Conservation (phyloP, 2,113 vertebrate species). For the Bubo scandiacus region DNA sequence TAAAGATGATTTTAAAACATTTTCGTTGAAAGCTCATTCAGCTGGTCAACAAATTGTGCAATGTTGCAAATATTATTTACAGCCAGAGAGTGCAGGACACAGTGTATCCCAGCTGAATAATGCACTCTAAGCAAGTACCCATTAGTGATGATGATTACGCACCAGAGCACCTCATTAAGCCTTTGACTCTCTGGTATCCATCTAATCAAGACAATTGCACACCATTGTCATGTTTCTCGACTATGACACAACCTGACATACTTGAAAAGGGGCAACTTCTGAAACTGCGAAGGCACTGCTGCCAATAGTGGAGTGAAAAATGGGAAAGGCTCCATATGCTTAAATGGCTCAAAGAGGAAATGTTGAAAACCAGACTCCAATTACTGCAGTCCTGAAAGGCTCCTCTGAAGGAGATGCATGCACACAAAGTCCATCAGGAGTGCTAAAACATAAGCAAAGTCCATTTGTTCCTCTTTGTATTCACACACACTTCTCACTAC, state of each 20-base stretch:
- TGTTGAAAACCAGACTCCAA: background rate
- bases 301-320: background rate
- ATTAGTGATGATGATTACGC: slow-evolving; percentile 40
- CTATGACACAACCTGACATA: background rate
- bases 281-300: background rate
- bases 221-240: slow-evolving; percentile 2
- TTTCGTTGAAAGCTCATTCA: background rate
- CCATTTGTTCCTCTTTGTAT: background rate
- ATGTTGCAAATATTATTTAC: background rate
- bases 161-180: slow-evolving; percentile 52
- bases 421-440: background rate
- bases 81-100: background rate
- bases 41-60: background rate
- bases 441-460: background rate
- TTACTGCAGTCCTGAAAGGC: background rate
- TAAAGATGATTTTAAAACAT: background rate
- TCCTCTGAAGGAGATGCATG: background rate
- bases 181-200: slow-evolving; percentile 27
- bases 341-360: background rate
- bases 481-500: background rate
- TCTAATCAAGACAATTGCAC: slow-evolving; percentile 21
- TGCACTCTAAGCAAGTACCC: slow-evolving; percentile 24
- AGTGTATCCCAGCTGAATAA: slow-evolving; percentile 16
- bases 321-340: background rate
- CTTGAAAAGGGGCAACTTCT: background rate